These are phyloP conservation scores for Nothoprocta pentlandii DNA, from an alignment of 2,113 vertebrate genomes.

Conservation along the genomic window DNA sequence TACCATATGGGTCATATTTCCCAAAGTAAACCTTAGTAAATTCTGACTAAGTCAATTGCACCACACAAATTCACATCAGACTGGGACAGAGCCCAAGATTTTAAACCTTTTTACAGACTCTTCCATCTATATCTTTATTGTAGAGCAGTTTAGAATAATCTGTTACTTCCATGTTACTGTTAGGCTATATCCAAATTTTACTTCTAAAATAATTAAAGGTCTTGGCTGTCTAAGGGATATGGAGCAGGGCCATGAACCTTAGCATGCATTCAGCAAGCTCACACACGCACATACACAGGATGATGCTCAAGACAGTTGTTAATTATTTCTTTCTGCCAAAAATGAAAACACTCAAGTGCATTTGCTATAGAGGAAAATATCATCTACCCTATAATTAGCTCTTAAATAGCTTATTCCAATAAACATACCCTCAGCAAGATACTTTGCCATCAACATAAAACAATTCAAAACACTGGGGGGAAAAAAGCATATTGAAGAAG, in stretches of 20 bases:
- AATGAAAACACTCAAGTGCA: not conserved
- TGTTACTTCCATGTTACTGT: not conserved
- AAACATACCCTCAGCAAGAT: not conserved
- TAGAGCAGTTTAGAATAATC: not conserved
- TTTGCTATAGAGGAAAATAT: not conserved
- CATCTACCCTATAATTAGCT: not conserved
- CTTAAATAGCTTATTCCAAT: conserved; percentile 4
- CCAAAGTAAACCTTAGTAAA: conserved; percentile 15
- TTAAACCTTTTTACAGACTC: not conserved
- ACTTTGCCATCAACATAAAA: conserved; percentile 21
- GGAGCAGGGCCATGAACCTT: not conserved
- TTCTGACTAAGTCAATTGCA: not conserved
- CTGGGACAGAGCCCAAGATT: not conserved
- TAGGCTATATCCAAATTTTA: not conserved
- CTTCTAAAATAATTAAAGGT: not conserved
- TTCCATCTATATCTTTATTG: not conserved
- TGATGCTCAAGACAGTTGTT: not conserved
- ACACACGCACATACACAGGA: fast-evolving
- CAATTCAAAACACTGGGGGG: not conserved
- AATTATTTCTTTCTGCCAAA: conserved; percentile 23
- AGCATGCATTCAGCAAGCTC: not conserved
- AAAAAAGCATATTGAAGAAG: not conserved
- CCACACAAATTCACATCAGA: not conserved
- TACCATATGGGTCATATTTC: not conserved
- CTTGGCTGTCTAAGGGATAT: not conserved